Evolutionary conservation across 2,888 invertebrate genomes (phyloP).

Genomic region (Scaptomyza parva): DNA sequence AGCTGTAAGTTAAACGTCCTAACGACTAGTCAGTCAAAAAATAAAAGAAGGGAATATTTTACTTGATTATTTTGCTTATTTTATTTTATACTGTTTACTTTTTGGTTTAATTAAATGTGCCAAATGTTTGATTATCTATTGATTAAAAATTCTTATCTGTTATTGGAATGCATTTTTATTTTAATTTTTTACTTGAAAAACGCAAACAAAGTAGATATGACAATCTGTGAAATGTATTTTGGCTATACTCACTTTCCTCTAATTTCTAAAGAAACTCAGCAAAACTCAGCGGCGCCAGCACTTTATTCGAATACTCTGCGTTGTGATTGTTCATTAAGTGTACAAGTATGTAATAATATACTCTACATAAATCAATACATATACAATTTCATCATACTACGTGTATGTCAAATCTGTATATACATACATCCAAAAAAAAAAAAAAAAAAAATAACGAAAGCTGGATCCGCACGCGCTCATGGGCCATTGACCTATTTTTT

Average conservation of each 20-base stretch:
- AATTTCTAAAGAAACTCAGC: constrained; percentile 39
- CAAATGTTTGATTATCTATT: constrained; percentile 48
- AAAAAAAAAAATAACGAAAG: constrained; percentile 28
- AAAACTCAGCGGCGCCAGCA: constrained; percentile 64
- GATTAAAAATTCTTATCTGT: constrained; percentile 66
- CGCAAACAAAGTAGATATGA: constrained; percentile 68
- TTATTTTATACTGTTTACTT: constrained; percentile 37
- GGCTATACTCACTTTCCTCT: constrained; percentile 53
- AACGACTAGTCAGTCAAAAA: constrained; percentile 40
- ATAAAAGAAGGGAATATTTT: constrained; percentile 26
- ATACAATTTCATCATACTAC: constrained; percentile 11
- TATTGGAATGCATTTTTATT: constrained; percentile 67
- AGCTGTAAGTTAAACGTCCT: constrained; percentile 22
- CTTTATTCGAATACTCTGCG: constrained; percentile 83
- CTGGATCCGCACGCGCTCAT: constrained; percentile 36
- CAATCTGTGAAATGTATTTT: constrained; percentile 72
- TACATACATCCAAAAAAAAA: constrained; percentile 26
- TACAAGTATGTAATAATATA: constrained; percentile 60
- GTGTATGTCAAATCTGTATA: constrained; percentile 42
- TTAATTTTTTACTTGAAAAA: constrained; percentile 35
- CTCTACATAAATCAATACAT: constrained; percentile 37
- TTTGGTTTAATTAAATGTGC: constrained; percentile 44
- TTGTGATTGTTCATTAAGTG: constrained; percentile 84
- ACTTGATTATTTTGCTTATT: constrained; percentile 30
- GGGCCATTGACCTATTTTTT: constrained; percentile 43